Base-by-base conservation (phyloP, 2,888 invertebrate genomes). In the Salticus scenicus region DNA sequence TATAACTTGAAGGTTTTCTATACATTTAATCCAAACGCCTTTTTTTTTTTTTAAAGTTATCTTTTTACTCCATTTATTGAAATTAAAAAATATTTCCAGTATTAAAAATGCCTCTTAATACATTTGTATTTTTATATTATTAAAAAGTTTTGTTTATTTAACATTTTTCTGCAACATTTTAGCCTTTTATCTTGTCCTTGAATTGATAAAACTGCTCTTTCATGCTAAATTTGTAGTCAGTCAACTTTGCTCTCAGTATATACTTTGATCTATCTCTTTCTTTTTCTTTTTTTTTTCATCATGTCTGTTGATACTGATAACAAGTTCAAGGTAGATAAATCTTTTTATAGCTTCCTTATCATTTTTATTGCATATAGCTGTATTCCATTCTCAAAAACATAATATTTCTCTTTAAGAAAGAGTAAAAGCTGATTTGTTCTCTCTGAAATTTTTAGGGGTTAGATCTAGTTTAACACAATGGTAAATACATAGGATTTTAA, bases 211-310 rank as follows among this genome's bases (percentile, higher is more conserved):
- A 24, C 24, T 57, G 57, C 57, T 24, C 57, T 57, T 57, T 57
- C 20, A 57, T 57, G 57, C 73, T 77, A 73, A 73, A 66, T 73
- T 51, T 41, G 72, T 83, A 42, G 33, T 7, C 67, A 67, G 41
- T 73, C 72, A 77, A 83, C 77, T 83, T 77, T 83, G 77, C 72
- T 83, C 73, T 64, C 63, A 17, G n/a, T 83, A 47, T 77, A 83
- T 77, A 83, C 83, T 83, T 83, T 83, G 83, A 83, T 77, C 83
- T 77, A 77, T 83, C 76, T 83, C 27, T 47, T 47, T 75, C 69
- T n/a, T 57, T n/a, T n/a, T n/a, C n/a, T n/a, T n/a, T n/a, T n/a
- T n/a, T n/a, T n/a, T n/a, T n/a, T n/a, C n/a, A n/a, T n/a, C n/a
- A n/a, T 31, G 63, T 76, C 66, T 69, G 69, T 69, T 72, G 64